Percentiles rank a stretch among this genome's conserved stretches.
These are phyloP conservation scores for Asteroscopus sphinx DNA, from an alignment of 2,888 invertebrate genomes.

Conservation along the genomic window DNA sequence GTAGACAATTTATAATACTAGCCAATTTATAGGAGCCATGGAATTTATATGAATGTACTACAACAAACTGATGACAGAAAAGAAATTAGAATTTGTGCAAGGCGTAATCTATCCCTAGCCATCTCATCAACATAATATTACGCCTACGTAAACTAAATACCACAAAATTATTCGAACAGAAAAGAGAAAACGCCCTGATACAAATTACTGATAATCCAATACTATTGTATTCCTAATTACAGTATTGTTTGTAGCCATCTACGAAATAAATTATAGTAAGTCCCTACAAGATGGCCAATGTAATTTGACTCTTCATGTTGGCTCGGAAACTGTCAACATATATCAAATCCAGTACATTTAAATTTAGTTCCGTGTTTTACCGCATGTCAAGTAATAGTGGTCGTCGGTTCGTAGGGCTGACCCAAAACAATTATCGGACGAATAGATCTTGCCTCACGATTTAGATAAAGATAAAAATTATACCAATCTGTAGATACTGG, in stretches of 20 bases:
- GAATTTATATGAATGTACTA: too few species aligned
- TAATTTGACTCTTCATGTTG: slow-evolving; percentile 11
- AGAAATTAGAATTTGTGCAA: too few species aligned
- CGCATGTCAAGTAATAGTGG: slow-evolving; percentile 12
- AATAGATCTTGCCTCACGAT: slow-evolving; percentile 37
- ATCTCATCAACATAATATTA: background rate
- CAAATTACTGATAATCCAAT: slow-evolving; percentile 44
- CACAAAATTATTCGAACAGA: slow-evolving; percentile 42
- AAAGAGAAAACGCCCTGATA: slow-evolving; percentile 36
- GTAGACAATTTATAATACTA: too few species aligned
- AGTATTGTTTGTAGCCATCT: slow-evolving; percentile 47
- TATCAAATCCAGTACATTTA: background rate
- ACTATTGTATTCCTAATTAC: slow-evolving; percentile 52
- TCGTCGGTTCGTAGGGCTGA: slow-evolving; percentile 16
- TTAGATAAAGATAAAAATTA: slow-evolving; percentile 31
- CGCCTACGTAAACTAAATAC: slow-evolving; percentile 20
- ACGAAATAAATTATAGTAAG: slow-evolving; percentile 29
- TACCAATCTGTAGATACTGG: slow-evolving; percentile 28
- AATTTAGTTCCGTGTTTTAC: background rate
- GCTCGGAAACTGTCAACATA: background rate
- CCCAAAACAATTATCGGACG: slow-evolving; percentile 39
- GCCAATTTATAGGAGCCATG: too few species aligned
- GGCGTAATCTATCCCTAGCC: too few species aligned
- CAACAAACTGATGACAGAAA: too few species aligned
- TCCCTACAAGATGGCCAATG: background rate